Base-by-base conservation (phyloP, 2,888 invertebrate species). In the Vanessa cardui region DNA sequence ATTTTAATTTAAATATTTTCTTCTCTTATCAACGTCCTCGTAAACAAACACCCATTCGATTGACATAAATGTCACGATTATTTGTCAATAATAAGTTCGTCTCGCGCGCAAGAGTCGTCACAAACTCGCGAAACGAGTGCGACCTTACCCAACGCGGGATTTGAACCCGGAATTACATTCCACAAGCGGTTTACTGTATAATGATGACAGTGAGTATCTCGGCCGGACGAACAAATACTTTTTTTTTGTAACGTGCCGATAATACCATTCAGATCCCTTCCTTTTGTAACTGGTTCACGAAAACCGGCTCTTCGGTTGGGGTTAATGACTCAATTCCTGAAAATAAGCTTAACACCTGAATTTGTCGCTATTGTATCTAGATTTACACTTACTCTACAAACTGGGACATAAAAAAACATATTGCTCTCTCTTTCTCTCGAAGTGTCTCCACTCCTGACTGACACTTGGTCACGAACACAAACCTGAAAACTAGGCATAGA, bases 101-200 rank as follows among this genome's bases (percentile, higher is more conserved):
- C 5, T 39, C 33, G 26, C 16, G 12, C 18, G 33, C n/a, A n/a
- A 31, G 18, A 56, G 33, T 56, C 21, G 52, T 52, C 21, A 26
- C 6, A 54, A n/a, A 54, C 33, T 15, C 56, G 33, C 18, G 39
- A 56, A 39, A 39, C 39, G 18, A 56, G 56, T 56, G 56, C 39
- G 60, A 69, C 70, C 72, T 66, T 67, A 66, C 69, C 58, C 67
- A 70, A 67, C 54, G 58, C 73, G 72, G 69, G 72, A 74, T 72
- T 67, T 65, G 68, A 69, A 72, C 67, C 73, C 68, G 71, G 72
- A 74, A 72, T 58, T 49, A 46, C 60, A 66, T 66, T 59, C 65
- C 60, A 18, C 16, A 58, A 58, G 46, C 39, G 62, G 54, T 63
- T 45, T 39, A 59, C 59, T 59, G 45, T 46, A 26, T 50, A 52